Evolutionary conservation across 1,140 invertebrate genomes (phyloP), one percentile per base, ranked within the genome.

Genomic region (Octopus bimaculoides): DNA sequence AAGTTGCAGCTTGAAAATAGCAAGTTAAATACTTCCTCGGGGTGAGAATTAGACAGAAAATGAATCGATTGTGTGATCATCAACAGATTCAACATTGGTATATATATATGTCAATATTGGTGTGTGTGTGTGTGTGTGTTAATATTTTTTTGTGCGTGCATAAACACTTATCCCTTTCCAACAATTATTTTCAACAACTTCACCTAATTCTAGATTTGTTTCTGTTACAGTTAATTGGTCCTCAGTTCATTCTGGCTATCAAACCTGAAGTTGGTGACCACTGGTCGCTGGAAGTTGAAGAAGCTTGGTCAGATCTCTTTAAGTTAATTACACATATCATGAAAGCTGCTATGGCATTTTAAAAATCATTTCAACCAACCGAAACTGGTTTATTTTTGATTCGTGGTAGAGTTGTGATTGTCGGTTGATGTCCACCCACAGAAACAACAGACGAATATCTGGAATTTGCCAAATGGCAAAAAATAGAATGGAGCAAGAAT

Each of bases 231-330:
- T 87, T 91, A 77, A 91, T 92, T 73, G 92, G 91, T 26, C 92
- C 92, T 5, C 92, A 92, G 83, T 92, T 92, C 84, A 90, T 92
- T 61, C 89, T 88, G 82, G 92, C 92, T 9, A 92, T 92, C 74
- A 89, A 92, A 77, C 92, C 92, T 9, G 90, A 91, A 0, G 80
- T 92, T 73, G 88, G 90, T 41, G 88, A 89, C 14, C 85, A 90
- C 41, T 92, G 92, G 92, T 89, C 84, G 0, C 84, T 87, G 9
- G 92, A 92, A 78, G 83, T 91, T 8, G 89, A 92, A 75, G 88
- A 91, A 75, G 90, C 92, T 0, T 92, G 92, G 92, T 86, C 88
- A 0, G 89, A 90, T 53, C 85, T 92, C 4, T 92, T 93, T 84
- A 84, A 88, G 54, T 89, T 91, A 80, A 92, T 92, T 76, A 86